Evolutionary conservation across 1,140 invertebrate species (phyloP), one percentile per base, ranked within the genome.

Genomic region (Caerostris darwini): DNA sequence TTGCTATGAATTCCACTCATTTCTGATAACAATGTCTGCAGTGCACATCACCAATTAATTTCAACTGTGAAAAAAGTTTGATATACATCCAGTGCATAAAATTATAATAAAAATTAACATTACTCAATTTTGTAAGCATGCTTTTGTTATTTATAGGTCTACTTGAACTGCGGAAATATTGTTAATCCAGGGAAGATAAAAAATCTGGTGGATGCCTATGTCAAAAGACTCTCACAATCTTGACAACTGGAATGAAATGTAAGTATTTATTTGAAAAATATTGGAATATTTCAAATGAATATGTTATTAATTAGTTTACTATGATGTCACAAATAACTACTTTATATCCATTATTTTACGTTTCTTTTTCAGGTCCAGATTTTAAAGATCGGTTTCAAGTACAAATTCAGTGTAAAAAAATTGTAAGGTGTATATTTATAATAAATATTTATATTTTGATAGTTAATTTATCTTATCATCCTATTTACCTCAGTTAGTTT

Each of bases 181-280:
- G 54, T 93, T 17, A 59, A 88, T 77, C 92, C 64, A 17, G 92
- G 88, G 19, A 93, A 93, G 56, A 93, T 93, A 1, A 71, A 56
- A 17, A 93, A 81, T 54, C 34, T 93, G 8, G 92, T 93, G 5
- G 6, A 71, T 12, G 50, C 6, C 77, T 93, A 93, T 81, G 67
- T 93, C n/a, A 53, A 67, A 77, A 71, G 17, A 64, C 54, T 88
- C 5, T 81, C 6, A 14, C 69, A 50, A n/a, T 93, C 92, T 54
- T 93, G 67, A 93, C 14, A 92, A 1, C 34, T 34, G 2, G 34
- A 34, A 34, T 34, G 34, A 34, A 34, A 34, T 34, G 34, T 34
- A 34, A 34, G 34, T 34, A 34, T 34, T 34, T 34, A 34, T 34
- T 34, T 34, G 34, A 34, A 34, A 34, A 34, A 34, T 34, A 34